Base-by-base conservation (phyloP, 2,888 invertebrate species). In the Tetramorium bicarinatum region DNA sequence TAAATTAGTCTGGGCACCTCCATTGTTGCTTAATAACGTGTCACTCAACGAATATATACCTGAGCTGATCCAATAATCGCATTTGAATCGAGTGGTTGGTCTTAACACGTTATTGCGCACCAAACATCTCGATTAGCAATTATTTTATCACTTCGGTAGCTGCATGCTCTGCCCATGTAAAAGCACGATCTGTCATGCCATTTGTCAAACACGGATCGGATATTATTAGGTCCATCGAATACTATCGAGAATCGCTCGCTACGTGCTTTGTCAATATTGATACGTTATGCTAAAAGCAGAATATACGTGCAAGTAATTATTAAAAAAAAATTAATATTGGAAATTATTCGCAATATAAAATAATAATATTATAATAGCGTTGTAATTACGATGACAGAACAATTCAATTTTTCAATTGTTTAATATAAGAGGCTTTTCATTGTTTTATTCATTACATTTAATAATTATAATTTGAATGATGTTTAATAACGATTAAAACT, bases 21-120 rank as follows among this genome's bases (percentile, higher is more conserved):
- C 74, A 80, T 80, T 80, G 79, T 80, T 80, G 79, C 79, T 80
- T 80, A 80, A 80, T 80, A 80, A 80, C 75, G 79, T 80, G 79
- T 80, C 79, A 74, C 75, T 80, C 79, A 80, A 74, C 79, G 74
- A 80, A 59, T 74, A 80, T 69, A 67, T 41, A 67, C 59, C 79
- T 72, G 74, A 59, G 79, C 44, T 54, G 74, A 72, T 80, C 47
- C 79, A 59, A 74, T 80, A 80, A 80, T 80, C 79, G 79, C 79
- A 59, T 80, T 80, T 80, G 74, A 80, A 80, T 74, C 79, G 79
- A 80, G 75, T 74, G 74, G 75, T 80, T 72, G 74, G 47, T 72
- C 79, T 80, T 80, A 74, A 80, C 74, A 74, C 79, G 47, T 80
- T 80, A 74, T 74, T 74, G 79, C 74, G 38, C 59, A 25, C 74